These are phyloP conservation scores for Cyaniris semiargus DNA, from an alignment of 2,888 invertebrate species.

Conservation along the genomic window DNA sequence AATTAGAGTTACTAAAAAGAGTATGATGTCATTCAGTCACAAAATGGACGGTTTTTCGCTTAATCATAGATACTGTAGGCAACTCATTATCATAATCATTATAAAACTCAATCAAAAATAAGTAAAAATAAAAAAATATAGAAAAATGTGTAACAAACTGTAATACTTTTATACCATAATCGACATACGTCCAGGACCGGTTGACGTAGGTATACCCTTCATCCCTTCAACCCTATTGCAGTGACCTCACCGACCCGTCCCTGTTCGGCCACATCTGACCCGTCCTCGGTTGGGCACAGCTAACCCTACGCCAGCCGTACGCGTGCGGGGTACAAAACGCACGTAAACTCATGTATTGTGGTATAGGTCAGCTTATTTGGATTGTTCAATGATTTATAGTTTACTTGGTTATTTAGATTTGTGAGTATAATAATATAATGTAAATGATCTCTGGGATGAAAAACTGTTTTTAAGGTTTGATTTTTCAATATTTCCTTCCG, in stretches of 20 bases:
- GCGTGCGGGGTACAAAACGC: slow-evolving; percentile 64
- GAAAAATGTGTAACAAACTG: neutral
- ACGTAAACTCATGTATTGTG: slow-evolving; percentile 46
- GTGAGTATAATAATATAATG: neutral
- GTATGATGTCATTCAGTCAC: too few relatives aligned
- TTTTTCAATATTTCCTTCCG: too few relatives aligned
- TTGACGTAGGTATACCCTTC: slow-evolving; percentile 55
- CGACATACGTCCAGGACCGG: slow-evolving; percentile 35
- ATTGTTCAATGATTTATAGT: slow-evolving; percentile 13
- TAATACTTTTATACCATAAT: neutral
- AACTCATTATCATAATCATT: neutral
- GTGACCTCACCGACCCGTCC: slow-evolving; percentile 69
- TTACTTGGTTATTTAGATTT: neutral
- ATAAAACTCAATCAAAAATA: neutral
- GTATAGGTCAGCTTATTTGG: neutral
- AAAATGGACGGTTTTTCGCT: too few relatives aligned
- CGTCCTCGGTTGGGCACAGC: slow-evolving; percentile 55
- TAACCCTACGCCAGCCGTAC: slow-evolving; percentile 57
- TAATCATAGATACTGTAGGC: too few relatives aligned
- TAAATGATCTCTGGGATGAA: neutral
- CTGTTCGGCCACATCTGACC: slow-evolving; percentile 60
- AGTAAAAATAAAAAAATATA: neutral
- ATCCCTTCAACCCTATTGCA: slow-evolving; percentile 62
- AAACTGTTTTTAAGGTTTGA: neutral
- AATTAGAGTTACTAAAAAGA: too few relatives aligned